Conservation (phyloP, 2,113 vertebrate species). For the Cacatua alba region DNA sequence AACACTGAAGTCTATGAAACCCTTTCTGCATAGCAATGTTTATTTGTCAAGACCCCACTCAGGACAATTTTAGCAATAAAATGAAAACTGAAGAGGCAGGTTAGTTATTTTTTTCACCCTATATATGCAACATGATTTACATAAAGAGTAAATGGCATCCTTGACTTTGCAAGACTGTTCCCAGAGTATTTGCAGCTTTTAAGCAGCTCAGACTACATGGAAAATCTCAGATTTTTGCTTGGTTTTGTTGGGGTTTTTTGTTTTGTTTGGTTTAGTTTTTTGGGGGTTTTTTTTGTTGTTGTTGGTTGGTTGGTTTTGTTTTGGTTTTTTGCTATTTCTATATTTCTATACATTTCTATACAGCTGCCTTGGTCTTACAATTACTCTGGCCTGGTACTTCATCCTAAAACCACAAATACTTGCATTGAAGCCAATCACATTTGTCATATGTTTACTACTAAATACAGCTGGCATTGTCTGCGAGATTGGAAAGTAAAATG, state of each 20-base stretch:
- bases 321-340: background rate
- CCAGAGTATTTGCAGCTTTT: background rate
- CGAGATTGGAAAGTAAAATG: background rate
- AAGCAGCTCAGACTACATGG: background rate
- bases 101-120: background rate
- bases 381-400: background rate
- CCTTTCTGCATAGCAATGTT: background rate
- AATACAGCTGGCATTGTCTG: background rate
- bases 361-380: background rate
- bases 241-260: background rate
- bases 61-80: background rate
- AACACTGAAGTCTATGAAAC: rapidly evolving
- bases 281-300: background rate
- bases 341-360: background rate
- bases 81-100: background rate
- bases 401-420: background rate
- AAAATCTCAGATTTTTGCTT: background rate
- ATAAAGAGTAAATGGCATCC: background rate
- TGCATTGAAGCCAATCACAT: background rate
- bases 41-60: background rate
- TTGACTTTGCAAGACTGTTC: background rate
- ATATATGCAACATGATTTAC: background rate
- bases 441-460: background rate
- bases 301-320: no score
- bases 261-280: background rate